These are phyloP conservation scores for Polypedilum vanderplanki DNA, from an alignment of 1,140 invertebrate genomes.

Conservation along the genomic window DNA sequence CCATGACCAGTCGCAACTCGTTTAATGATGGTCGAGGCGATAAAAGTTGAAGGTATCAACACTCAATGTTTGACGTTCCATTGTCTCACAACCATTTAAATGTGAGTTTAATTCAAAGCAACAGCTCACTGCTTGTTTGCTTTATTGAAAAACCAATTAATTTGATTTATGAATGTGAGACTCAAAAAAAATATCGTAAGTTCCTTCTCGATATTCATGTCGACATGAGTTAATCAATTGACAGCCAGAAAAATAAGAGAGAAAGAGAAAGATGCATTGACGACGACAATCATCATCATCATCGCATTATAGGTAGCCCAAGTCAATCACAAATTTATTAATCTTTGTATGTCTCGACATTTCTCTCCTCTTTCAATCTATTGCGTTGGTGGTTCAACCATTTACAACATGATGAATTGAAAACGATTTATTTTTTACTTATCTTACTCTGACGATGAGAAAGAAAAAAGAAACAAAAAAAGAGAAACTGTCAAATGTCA, in stretches of 20 bases:
- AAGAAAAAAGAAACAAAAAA: neutral
- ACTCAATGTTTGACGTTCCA: neutral
- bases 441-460: neutral
- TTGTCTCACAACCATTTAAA: too few relatives aligned
- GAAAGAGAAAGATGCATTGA: neutral
- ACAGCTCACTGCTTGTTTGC: too few relatives aligned
- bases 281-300: neutral
- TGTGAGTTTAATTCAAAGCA: too few relatives aligned
- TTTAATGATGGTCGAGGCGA: constrained; percentile 3
- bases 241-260: neutral
- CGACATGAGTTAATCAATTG: constrained; percentile 6
- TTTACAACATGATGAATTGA: neutral
- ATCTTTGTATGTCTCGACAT: neutral
- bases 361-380: neutral
- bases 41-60: constrained; percentile 13
- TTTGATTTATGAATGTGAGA: constrained; percentile 26
- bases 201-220: neutral
- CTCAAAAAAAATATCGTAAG: constrained; percentile 1
- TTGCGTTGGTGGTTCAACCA: neutral
- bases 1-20: constrained; percentile 25
- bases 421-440: neutral
- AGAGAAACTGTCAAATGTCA: constrained; percentile 15
- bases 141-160: constrained; percentile 14
- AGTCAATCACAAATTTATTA: constrained; percentile 14
- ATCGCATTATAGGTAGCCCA: neutral